A percentile compares a stretch with the other conserved stretches of the same genome.
These are phyloP conservation scores for Branchellion lobata DNA, from an alignment of 2,888 invertebrate genomes.

Conservation along the genomic window DNA sequence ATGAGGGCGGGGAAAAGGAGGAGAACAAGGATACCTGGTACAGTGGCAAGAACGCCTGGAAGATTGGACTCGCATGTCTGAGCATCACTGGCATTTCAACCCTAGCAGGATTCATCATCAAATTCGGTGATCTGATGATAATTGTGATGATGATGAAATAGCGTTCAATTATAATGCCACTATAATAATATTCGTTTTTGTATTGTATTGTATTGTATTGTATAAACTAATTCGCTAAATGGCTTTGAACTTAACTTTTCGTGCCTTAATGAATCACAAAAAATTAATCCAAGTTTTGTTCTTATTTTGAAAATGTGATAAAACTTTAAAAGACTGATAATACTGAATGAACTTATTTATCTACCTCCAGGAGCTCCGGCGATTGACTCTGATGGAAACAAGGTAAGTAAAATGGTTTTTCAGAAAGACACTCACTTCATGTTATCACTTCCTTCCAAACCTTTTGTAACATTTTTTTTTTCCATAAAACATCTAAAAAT, in stretches of 20 bases:
- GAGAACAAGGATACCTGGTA: slow-evolving; percentile 53
- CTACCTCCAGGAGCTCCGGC: slow-evolving; percentile 77
- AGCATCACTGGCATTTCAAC: slow-evolving; percentile 51
- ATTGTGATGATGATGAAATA: slow-evolving; percentile 8
- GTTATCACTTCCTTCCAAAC: no score
- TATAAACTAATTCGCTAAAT: no score
- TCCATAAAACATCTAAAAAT: not conserved
- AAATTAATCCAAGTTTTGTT: no score
- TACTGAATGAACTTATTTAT: no score
- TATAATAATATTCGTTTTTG: not conserved
- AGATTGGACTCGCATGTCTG: slow-evolving; percentile 55
- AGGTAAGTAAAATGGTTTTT: slow-evolving; percentile 64
- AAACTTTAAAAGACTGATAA: slow-evolving; percentile 5
- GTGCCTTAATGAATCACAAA: no score
- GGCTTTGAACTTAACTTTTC: no score
- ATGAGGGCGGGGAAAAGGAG: not conserved
- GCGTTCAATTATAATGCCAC: not conserved
- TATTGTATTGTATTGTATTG: no score
- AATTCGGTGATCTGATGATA: slow-evolving; percentile 56
- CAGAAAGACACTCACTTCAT: not conserved
- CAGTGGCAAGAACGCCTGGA: slow-evolving; percentile 57
- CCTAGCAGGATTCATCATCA: slow-evolving; percentile 52
- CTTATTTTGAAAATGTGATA: no score
- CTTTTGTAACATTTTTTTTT: slow-evolving; percentile 6
- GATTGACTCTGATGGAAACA: slow-evolving; percentile 72